These are phyloP conservation scores for Scaptomyza hsui DNA, from an alignment of 1,140 invertebrate genomes.

Conservation along the genomic window DNA sequence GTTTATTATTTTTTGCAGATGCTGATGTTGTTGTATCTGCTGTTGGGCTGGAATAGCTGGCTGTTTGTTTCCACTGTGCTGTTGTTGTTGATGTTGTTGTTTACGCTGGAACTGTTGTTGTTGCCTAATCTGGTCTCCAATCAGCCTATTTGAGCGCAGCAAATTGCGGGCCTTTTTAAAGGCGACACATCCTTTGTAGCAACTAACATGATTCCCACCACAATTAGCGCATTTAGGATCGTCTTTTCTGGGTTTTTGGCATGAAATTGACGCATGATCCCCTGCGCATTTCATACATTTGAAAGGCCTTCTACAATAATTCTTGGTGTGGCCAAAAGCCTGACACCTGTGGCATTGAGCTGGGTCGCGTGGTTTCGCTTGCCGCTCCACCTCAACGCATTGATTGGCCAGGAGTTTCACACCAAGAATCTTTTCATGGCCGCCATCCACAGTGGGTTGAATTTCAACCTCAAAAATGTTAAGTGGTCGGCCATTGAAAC, in stretches of 20 bases:
- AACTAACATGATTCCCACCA: neutral
- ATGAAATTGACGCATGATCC: neutral
- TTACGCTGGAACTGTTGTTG: neutral
- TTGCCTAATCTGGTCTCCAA: too few relatives aligned
- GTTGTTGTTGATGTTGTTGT: neutral
- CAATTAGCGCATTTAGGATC: conserved; percentile 1
- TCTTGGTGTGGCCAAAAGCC: conserved; percentile 19
- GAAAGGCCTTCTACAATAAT: conserved; percentile 3
- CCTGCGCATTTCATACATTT: conserved; percentile 14
- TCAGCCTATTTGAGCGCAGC: neutral
- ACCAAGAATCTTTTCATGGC: too few relatives aligned
- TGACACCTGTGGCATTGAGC: conserved; percentile 11
- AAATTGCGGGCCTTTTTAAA: neutral
- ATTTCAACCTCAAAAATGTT: too few relatives aligned
- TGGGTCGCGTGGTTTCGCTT: neutral
- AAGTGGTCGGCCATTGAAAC: too few relatives aligned
- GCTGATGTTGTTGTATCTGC: neutral
- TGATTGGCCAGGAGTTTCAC: too few relatives aligned
- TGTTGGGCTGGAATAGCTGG: neutral
- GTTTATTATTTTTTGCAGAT: neutral
- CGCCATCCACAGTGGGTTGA: too few relatives aligned
- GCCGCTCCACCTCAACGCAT: too few relatives aligned
- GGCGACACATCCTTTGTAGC: conserved; percentile 4
- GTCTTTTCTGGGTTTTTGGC: neutral
- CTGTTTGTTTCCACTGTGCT: too few relatives aligned